Percentiles rank a stretch among this genome's conserved stretches.
These are phyloP conservation scores for Adelognathus sp. DNA, from an alignment of 2,888 invertebrate species.

Conservation along the genomic window DNA sequence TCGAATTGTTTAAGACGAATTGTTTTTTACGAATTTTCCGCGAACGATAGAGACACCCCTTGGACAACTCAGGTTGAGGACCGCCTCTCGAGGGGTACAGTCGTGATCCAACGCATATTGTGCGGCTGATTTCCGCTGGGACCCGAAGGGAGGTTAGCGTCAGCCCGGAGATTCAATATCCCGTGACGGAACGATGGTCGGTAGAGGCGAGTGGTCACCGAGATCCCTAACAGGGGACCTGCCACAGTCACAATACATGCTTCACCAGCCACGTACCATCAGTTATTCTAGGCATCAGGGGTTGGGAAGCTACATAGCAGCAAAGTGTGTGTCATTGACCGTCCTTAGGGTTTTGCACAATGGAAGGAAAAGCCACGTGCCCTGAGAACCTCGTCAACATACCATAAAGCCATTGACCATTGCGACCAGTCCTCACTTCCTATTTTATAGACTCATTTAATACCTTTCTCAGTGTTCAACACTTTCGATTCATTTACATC, in stretches of 20 bases:
- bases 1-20: no score
- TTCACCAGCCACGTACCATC: constrained; percentile 1
- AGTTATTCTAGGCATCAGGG: constrained; percentile 13
- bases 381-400: constrained; percentile 6
- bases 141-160: constrained; percentile 20
- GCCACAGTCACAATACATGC: constrained; percentile 51
- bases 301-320: constrained; percentile 20
- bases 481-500: no score
- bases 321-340: constrained; percentile 13
- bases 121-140: constrained; percentile 58
- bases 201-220: constrained; percentile 62
- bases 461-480: no score
- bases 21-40: no score
- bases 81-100: no score
- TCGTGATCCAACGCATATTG: constrained; percentile 43
- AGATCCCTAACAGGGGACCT: constrained; percentile 63
- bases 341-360: constrained; percentile 16
- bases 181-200: constrained; percentile 67
- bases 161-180: constrained; percentile 69
- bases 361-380: constrained; percentile 25
- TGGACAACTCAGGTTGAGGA: no score
- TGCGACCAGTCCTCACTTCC: constrained; percentile 24
- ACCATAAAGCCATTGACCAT: constrained; percentile 34
- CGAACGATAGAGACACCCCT: no score
- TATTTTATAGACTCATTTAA: background rate